Evolutionary conservation across 2,888 invertebrate genomes (phyloP).

Genomic region (Conus canariensis): DNA sequence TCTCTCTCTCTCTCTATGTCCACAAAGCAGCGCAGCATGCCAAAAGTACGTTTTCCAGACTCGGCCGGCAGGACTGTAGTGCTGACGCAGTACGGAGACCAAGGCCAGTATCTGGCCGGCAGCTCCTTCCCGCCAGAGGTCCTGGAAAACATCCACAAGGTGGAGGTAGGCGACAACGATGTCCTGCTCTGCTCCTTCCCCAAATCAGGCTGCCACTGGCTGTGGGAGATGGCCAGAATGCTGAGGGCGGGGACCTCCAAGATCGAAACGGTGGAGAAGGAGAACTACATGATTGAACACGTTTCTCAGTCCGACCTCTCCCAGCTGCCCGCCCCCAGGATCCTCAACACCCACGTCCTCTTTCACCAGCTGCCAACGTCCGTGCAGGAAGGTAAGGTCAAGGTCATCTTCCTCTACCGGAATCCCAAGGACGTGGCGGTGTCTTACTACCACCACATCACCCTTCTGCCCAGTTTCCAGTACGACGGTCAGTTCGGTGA

Average conservation of each 20-base stretch:
- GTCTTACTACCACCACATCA: conserved; percentile 48
- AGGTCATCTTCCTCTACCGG: conserved; percentile 47
- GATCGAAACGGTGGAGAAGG: conserved; percentile 39
- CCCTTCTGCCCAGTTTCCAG: conserved; percentile 24
- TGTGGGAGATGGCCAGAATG: conserved; percentile 52
- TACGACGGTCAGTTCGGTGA: conserved; percentile 33
- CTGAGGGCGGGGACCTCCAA: conserved; percentile 36
- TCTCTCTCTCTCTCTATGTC: no score
- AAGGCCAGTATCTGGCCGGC: background rate
- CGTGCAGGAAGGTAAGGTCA: conserved; percentile 38
- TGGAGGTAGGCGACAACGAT: conserved; percentile 30
- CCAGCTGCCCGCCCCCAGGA: conserved; percentile 43
- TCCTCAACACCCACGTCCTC: conserved; percentile 49
- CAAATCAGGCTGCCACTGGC: conserved; percentile 52
- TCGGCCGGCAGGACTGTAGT: background rate
- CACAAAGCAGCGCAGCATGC: conserved; percentile 8
- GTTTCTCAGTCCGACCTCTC: conserved; percentile 16
- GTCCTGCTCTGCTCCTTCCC: conserved; percentile 44
- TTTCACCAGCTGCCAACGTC: conserved; percentile 32
- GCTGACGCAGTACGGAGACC: conserved; percentile 7
- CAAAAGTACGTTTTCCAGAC: background rate
- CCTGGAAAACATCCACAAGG: conserved; percentile 32
- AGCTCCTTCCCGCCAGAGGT: background rate
- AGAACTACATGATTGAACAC: conserved; percentile 48
- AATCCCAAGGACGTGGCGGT: conserved; percentile 54